A percentile compares a stretch with the other conserved stretches of the same genome.
These are phyloP conservation scores for Archivesica marissinica DNA, from an alignment of 1,140 invertebrate genomes.

Conservation along the genomic window DNA sequence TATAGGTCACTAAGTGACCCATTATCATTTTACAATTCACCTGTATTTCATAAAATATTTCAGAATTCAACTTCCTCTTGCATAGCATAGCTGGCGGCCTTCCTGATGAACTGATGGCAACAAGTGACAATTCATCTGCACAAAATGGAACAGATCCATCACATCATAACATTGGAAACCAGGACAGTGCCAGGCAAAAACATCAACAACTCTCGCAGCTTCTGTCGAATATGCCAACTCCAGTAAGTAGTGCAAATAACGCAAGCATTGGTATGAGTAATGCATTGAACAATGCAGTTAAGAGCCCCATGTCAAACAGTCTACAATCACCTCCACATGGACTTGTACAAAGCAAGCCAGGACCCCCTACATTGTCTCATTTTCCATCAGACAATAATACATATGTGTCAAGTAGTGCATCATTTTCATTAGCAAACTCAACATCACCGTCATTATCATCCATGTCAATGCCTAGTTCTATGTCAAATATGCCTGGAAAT, in stretches of 20 bases:
- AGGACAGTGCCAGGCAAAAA: constrained; percentile 72
- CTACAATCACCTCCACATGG: constrained; percentile 75
- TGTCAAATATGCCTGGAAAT: constrained; percentile 25
- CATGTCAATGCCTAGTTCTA: constrained; percentile 54
- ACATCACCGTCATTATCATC: constrained; percentile 48
- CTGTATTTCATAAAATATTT: too few relatives aligned
- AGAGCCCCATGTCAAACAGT: constrained; percentile 78
- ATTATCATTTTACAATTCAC: too few relatives aligned
- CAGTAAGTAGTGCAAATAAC: constrained; percentile 67
- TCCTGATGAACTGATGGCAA: constrained; percentile 93
- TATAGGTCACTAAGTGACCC: too few relatives aligned
- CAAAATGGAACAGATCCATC: constrained; percentile 78
- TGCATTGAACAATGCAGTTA: constrained; percentile 74
- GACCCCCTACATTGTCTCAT: constrained; percentile 57
- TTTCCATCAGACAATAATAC: constrained; percentile 48
- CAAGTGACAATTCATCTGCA: constrained; percentile 67
- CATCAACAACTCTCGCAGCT: constrained; percentile 77
- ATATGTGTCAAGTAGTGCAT: constrained; percentile 71
- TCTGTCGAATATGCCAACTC: constrained; percentile 72
- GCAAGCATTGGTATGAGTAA: constrained; percentile 60
- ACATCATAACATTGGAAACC: constrained; percentile 55
- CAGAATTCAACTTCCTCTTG: constrained; percentile 73
- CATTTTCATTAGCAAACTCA: constrained; percentile 60
- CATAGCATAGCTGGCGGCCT: constrained; percentile 88
- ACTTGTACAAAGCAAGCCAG: constrained; percentile 62